These are phyloP conservation scores for Doryteuthis pealeii DNA, from an alignment of 1,140 invertebrate species.

Conservation along the genomic window DNA sequence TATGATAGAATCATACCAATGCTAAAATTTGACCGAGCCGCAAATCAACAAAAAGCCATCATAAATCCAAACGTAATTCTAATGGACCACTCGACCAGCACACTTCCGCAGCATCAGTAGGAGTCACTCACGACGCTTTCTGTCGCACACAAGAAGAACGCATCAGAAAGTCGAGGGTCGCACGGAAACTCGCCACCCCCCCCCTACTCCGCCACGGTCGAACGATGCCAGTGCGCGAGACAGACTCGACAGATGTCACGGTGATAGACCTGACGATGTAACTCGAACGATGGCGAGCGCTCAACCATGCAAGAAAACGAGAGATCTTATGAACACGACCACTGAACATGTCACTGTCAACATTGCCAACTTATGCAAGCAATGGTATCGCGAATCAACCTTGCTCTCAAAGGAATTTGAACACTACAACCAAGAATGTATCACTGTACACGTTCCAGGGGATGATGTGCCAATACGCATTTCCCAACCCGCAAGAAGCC, in stretches of 20 bases:
- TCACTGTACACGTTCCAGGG: slow-evolving; percentile 75
- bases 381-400: slow-evolving; percentile 66
- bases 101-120: slow-evolving; percentile 61
- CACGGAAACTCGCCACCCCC: slow-evolving; percentile 54
- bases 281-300: slow-evolving; percentile 17
- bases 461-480: slow-evolving; percentile 80
- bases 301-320: slow-evolving; percentile 22
- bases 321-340: slow-evolving; percentile 22
- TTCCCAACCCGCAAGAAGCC: slow-evolving; percentile 75
- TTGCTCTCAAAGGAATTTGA: slow-evolving; percentile 70
- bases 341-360: slow-evolving; percentile 59
- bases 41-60: slow-evolving; percentile 26
- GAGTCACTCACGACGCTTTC: slow-evolving; percentile 46
- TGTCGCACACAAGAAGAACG: not conserved
- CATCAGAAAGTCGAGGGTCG: slow-evolving; percentile 46
- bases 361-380: slow-evolving; percentile 69
- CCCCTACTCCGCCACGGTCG: slow-evolving; percentile 28
- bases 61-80: slow-evolving; percentile 63
- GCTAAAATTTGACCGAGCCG: slow-evolving; percentile 12
- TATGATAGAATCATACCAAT: slow-evolving; percentile 19
- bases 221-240: too few species aligned
- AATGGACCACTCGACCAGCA: slow-evolving; percentile 43
- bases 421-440: slow-evolving; percentile 70
- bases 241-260: slow-evolving; percentile 29
- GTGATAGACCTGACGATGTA: slow-evolving; percentile 17